Base-by-base conservation (phyloP, 2,888 invertebrate species). In the Nomada hirtipes region DNA sequence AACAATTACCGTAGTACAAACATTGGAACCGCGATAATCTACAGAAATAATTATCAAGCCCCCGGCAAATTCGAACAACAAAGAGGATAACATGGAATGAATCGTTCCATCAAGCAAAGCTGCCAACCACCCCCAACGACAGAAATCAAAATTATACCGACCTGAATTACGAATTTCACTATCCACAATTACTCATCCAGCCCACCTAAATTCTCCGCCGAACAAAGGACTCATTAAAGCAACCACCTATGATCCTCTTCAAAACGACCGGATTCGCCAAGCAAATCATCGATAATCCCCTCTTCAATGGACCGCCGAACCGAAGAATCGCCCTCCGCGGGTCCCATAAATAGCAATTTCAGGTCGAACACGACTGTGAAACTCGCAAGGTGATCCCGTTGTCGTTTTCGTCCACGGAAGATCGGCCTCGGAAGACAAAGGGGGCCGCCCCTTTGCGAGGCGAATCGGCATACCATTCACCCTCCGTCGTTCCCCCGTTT, bases 391-490 rank as follows among this genome's bases (percentile, higher is more conserved):
- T 50, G 44, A 53, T 68, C 55, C n/a, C 29, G n/a, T 64, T 2
- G 67, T 36, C 55, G 55, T 23, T 44, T 15, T 23, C n/a, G 13
- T 26, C 55, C 59, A 3, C 11, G 64, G 57, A 53, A 55, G 77
- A 50, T 65, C 74, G 63, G 74, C 50, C 70, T 68, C 63, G 76
- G 36, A 59, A 77, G 73, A 83, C 79, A 85, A 80, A 85, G 76
- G 75, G 57, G 47, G 36, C 20, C 64, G 63, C 29, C 57, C 29
- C 44, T 42, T 42, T n/a, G 18, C 36, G n/a, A 67, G 23, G 57
- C 61, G 47, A 29, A 75, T 79, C 85, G 79, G 70, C 79, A 75
- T 79, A 77, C 67, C 77, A 68, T 60, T 55, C 78, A 26, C 11
- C 61, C 55, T 52, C 52, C 64, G 20, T 26, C 60, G 44, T 52